Conservation (phyloP, 2,888 invertebrate genomes). For the Caenorhabditis macrosperma region DNA sequence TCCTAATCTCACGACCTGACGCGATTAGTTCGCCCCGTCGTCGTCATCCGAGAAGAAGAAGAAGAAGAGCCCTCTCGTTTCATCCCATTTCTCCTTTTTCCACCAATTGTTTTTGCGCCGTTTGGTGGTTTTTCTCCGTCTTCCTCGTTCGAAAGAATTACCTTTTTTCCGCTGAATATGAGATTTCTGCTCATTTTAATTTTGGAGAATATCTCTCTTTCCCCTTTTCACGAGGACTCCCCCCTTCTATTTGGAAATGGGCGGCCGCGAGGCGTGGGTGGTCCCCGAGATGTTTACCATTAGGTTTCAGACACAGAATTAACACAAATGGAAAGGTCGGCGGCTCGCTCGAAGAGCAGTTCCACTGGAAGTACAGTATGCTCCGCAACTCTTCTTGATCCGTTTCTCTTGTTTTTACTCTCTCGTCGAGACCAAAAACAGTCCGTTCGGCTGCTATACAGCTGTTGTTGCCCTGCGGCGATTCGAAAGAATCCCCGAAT, state of each 20-base stretch:
- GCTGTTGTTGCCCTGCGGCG: constrained; percentile 3
- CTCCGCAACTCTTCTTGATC: neutral
- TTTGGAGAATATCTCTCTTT: neutral
- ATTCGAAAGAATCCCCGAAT: neutral
- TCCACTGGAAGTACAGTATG: too few relatives aligned
- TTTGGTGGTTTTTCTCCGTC: neutral
- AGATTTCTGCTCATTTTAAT: neutral
- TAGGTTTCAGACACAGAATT: too few relatives aligned
- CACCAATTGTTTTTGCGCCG: constrained; percentile 18
- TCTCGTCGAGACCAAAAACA: neutral
- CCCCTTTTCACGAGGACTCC: neutral
- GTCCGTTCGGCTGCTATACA: constrained; percentile 2
- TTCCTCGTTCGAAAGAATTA: neutral
- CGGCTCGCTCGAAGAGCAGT: too few relatives aligned
- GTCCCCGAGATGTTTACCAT: too few relatives aligned
- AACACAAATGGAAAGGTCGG: too few relatives aligned
- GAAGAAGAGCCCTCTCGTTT: constrained; percentile 17
- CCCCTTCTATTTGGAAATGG: neutral
- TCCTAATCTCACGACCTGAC: constrained; percentile 5
- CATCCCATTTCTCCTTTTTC: neutral
- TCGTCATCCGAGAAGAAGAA: neutral
- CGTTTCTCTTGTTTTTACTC: neutral
- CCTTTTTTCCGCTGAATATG: neutral
- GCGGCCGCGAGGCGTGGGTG: too few relatives aligned
- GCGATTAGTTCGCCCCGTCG: constrained; percentile 7